phyloP scores from a whole-genome alignment of 2,797 vertebrate species.

The Paedocypris micromegethes region DNA sequence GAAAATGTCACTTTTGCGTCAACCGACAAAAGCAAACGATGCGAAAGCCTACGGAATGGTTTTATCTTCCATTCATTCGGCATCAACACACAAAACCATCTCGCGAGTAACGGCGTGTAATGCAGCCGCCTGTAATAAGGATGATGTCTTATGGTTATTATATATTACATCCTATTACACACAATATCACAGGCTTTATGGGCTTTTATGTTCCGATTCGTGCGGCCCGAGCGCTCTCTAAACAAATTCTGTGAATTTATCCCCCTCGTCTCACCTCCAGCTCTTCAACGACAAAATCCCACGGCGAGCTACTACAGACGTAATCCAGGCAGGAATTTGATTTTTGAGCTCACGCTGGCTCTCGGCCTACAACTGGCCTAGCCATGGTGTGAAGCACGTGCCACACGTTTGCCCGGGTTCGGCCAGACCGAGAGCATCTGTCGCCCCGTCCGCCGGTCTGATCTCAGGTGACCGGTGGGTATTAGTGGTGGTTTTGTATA shows the following conservation, averaged over 20 bases:
- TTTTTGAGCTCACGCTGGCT: constrained; percentile 40
- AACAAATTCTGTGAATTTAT: constrained; percentile 4
- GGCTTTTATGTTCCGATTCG: constrained; percentile 25
- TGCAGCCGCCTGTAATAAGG: constrained; percentile 1
- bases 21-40: too few relatives aligned
- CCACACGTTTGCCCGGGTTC: not conserved
- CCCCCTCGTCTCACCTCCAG: constrained; percentile 9
- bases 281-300: constrained; percentile 32
- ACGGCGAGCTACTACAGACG: constrained; percentile 16
- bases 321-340: constrained; percentile 46
- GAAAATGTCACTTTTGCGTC: too few relatives aligned
- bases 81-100: too few relatives aligned
- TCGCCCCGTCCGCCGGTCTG: too few relatives aligned
- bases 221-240: constrained; percentile 26
- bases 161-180: constrained; percentile 9
- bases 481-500: not conserved
- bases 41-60: too few relatives aligned
- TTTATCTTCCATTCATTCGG: too few relatives aligned
- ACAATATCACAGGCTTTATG: constrained; percentile 19
- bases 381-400: constrained; percentile 3
- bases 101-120: not conserved
- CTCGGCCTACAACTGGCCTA: constrained; percentile 24
- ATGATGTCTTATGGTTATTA: constrained; percentile 7
- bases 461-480: not conserved
- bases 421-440: too few relatives aligned